Evolutionary conservation across 1,140 invertebrate species (phyloP), one percentile per base, ranked within the genome.

Genomic region (Panonychus citri): DNA sequence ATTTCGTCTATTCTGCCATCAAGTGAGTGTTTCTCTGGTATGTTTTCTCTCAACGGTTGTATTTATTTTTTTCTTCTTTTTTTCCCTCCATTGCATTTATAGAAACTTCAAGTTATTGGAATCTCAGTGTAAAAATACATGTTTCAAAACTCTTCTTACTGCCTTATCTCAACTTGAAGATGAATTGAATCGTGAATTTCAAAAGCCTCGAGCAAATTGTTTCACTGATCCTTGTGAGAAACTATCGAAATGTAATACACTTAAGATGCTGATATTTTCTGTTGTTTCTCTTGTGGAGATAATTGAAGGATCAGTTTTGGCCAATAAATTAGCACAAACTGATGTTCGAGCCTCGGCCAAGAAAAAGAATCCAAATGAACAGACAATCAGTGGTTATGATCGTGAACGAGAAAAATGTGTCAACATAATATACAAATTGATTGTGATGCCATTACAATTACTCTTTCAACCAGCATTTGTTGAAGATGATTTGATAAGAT

Each of bases 401-500:
- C 43, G 55, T 26, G 68, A 72, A 43, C 70, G 72, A 57, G 74
- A 79, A 52, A 71, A 74, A 51, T 77, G 78, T 34, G 67, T 89
- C 15, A 71, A 79, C 17, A 69, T 77, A 46, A 64, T 88, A 5
- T 77, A 74, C 57, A 66, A 74, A 54, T 66, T 79, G 54, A 61
- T 87, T 10, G 77, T 83, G 61, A 70, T 80, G 59, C 78, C 79
- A n/a, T 46, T 63, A 2, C 48, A 57, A 26, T 28, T 57, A 17
- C 12, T 60, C 10, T 60, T 60, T 54, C 25, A 48, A 21, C 53
- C 59, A 17, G 34, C 55, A 4, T 73, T 87, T 24, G 77, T 79
- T 48, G 85, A 89, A 64, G 80, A 85, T 63, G 77, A 80, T 61
- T 86, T 87, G 75, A 75, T 87, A n/a, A 77, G 76, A 81, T 83